phyloP scores from a whole-genome alignment of 1,140 invertebrate genomes.

The Sesamia nonagrioides region DNA sequence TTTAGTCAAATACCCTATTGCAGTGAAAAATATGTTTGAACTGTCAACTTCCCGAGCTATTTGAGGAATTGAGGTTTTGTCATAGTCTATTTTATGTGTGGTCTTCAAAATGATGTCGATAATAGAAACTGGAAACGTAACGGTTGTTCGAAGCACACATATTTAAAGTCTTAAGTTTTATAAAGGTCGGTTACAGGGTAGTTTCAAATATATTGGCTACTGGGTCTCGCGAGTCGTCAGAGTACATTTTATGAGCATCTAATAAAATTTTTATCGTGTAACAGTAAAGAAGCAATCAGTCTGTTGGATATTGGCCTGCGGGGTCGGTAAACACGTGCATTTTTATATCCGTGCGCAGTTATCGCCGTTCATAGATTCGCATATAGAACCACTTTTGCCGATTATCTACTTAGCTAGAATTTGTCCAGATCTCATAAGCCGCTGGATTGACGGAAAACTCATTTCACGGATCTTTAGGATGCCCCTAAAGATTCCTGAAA shows the following conservation, averaged over 20 bases:
- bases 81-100: neutral
- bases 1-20: no score
- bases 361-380: conserved; percentile 66
- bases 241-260: conserved; percentile 84
- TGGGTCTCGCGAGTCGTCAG: conserved; percentile 79
- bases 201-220: conserved; percentile 85
- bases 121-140: conserved; percentile 27
- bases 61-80: neutral
- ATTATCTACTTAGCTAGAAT: conserved; percentile 50
- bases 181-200: conserved; percentile 80
- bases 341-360: conserved; percentile 79
- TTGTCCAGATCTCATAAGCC: conserved; percentile 16
- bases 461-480: no score
- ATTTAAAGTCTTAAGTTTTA: conserved; percentile 70
- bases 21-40: neutral
- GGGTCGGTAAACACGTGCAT: conserved; percentile 84
- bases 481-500: neutral
- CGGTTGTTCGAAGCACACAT: conserved; percentile 38
- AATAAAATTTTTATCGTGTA: conserved; percentile 87
- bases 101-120: conserved; percentile 8
- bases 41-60: neutral
- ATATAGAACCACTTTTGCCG: conserved; percentile 51
- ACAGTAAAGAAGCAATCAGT: conserved; percentile 87
- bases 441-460: neutral
- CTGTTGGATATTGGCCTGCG: conserved; percentile 82